Percentiles rank a stretch among this genome's conserved stretches.
phyloP scores from a whole-genome alignment of 2,113 vertebrate species.

The Orientallactaga bullata region DNA sequence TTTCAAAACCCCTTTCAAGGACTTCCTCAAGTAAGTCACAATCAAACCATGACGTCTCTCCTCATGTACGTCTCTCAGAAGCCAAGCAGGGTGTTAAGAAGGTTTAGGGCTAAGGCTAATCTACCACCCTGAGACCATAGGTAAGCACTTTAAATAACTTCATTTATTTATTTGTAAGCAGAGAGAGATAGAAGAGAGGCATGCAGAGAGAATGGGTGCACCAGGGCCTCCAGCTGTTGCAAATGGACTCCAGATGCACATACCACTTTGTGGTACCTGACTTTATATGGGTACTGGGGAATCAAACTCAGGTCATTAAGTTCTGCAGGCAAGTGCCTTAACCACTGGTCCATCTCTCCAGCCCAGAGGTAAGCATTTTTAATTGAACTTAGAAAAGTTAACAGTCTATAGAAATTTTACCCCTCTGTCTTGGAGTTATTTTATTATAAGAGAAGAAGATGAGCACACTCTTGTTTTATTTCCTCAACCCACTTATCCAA shows the following conservation, averaged over 20 bases:
- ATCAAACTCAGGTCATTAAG: no score
- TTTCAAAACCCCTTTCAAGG: neutral
- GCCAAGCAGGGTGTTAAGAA: neutral
- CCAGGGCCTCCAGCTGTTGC: no score
- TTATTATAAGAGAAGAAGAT: neutral
- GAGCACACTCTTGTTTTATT: constrained; percentile 1
- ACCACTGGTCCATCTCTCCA: no score
- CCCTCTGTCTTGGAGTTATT: neutral
- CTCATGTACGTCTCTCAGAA: neutral
- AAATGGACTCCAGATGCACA: no score
- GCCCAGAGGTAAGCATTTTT: neutral
- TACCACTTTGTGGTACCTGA: no score
- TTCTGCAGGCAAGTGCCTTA: no score
- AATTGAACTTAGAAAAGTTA: neutral
- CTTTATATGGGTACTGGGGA: no score
- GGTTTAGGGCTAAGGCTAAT: neutral
- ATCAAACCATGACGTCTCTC: neutral
- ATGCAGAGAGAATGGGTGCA: no score
- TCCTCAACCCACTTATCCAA: neutral
- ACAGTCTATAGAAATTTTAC: neutral
- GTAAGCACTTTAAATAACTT: constrained; percentile 1
- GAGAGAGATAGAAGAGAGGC: no score
- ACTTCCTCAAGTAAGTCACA: constrained; percentile 15
- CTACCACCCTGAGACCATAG: neutral
- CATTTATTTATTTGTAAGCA: no score